These are phyloP conservation scores for Cordilura impudica DNA, from an alignment of 2,888 invertebrate species.

Conservation along the genomic window DNA sequence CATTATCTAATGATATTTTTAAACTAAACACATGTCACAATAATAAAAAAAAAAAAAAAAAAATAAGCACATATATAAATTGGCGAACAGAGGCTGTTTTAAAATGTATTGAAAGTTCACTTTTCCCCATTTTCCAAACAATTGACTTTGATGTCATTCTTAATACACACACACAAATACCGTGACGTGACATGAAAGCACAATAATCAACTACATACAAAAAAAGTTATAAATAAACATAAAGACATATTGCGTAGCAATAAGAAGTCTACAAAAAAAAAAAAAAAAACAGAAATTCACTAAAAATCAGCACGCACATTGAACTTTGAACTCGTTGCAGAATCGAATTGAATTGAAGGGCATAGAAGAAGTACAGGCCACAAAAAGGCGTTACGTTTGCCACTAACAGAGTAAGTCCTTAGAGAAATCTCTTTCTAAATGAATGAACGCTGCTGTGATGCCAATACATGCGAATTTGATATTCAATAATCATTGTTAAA, in stretches of 20 bases:
- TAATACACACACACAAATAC: slow-evolving; percentile 25
- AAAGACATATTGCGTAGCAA: background rate
- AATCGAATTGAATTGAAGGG: background rate
- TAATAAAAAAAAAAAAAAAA: too few relatives aligned
- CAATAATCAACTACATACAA: slow-evolving; percentile 10
- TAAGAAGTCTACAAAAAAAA: background rate
- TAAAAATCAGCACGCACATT: slow-evolving; percentile 43
- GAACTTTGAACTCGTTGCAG: slow-evolving; percentile 56
- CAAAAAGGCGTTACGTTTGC: slow-evolving; percentile 59
- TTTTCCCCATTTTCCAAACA: slow-evolving; percentile 74
- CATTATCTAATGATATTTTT: slow-evolving; percentile 27
- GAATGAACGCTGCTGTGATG: background rate
- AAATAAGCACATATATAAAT: background rate
- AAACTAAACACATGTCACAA: slow-evolving; percentile 51
- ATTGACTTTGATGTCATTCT: slow-evolving; percentile 74
- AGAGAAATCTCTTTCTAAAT: slow-evolving; percentile 41
- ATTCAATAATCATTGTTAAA: slow-evolving; percentile 31
- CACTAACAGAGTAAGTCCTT: slow-evolving; percentile 56
- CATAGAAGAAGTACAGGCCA: slow-evolving; percentile 45
- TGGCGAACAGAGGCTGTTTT: slow-evolving; percentile 43
- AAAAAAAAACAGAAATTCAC: background rate
- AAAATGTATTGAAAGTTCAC: slow-evolving; percentile 48
- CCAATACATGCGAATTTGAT: slow-evolving; percentile 17
- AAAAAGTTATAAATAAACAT: slow-evolving; percentile 5
- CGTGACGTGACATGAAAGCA: slow-evolving; percentile 59